Percentiles rank a stretch among this genome's conserved stretches.
These are phyloP conservation scores for Myopa tessellatipennis DNA, from an alignment of 2,888 invertebrate species.

Conservation along the genomic window DNA sequence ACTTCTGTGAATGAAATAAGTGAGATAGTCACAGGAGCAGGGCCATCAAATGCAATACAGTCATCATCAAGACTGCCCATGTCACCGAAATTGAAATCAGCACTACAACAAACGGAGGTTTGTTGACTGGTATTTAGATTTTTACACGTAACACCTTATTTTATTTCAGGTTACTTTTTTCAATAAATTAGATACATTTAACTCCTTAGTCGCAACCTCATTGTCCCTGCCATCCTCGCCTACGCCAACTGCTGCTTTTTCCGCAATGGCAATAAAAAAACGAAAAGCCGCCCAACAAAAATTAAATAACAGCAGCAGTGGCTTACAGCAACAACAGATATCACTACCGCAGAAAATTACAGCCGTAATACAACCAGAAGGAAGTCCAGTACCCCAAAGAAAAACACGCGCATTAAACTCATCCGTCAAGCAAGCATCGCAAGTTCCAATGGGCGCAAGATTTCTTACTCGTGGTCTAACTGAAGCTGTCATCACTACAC, in stretches of 20 bases:
- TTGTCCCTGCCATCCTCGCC: conserved; percentile 37
- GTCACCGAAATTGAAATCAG: conserved; percentile 29
- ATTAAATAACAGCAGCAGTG: conserved; percentile 12
- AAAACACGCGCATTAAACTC: conserved; percentile 20
- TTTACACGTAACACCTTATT: background rate
- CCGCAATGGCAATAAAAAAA: background rate
- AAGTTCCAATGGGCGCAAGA: conserved; percentile 50
- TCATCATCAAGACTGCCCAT: conserved; percentile 23
- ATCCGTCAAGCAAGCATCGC: conserved; percentile 40
- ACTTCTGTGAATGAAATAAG: conserved; percentile 34
- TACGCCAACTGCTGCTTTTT: conserved; percentile 9
- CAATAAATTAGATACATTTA: conserved; percentile 22
- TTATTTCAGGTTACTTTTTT: background rate
- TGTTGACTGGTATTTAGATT: conserved; percentile 27
- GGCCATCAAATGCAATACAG: conserved; percentile 17
- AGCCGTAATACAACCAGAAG: conserved; percentile 40
- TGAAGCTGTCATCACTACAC: conserved; percentile 65
- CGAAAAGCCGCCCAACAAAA: conserved; percentile 15
- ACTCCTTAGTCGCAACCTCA: background rate
- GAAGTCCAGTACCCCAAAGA: conserved; percentile 49
- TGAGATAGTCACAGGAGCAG: conserved; percentile 16
- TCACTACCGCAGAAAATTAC: conserved; percentile 42
- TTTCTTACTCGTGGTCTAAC: conserved; percentile 65
- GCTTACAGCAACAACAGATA: conserved; percentile 44
- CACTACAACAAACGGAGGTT: conserved; percentile 34